Conservation (phyloP, 2,888 invertebrate genomes). For the Cremastinae sp. region DNA sequence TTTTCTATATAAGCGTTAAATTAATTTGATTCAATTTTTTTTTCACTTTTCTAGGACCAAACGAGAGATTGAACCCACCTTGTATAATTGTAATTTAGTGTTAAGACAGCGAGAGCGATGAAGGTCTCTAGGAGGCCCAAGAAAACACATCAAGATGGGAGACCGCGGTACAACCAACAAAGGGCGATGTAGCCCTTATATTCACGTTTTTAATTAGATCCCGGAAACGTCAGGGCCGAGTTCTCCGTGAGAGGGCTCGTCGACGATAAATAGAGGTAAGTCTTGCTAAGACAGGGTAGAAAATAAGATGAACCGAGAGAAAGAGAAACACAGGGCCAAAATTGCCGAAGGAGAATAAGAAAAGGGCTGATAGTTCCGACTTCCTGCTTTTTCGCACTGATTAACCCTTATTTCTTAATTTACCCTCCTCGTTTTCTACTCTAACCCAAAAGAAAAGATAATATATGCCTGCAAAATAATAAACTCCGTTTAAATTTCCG, state of each 20-base stretch:
- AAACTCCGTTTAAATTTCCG: too few relatives aligned
- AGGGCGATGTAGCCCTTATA: slow-evolving; percentile 48
- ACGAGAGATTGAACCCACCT: slow-evolving; percentile 14
- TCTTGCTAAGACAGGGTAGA: slow-evolving; percentile 35
- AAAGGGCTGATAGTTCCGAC: slow-evolving; percentile 19
- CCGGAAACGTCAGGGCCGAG: slow-evolving; percentile 31
- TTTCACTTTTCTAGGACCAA: slow-evolving; percentile 21
- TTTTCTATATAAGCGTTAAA: neutral
- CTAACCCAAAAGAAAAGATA: too few relatives aligned
- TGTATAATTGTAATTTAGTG: slow-evolving; percentile 38
- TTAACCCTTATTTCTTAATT: slow-evolving; percentile 61
- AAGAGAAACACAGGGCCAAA: slow-evolving; percentile 7
- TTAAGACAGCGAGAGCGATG: slow-evolving; percentile 24
- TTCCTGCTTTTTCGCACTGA: slow-evolving; percentile 60
- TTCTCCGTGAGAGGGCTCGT: slow-evolving; percentile 22
- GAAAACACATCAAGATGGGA: slow-evolving; percentile 25
- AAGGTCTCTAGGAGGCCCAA: slow-evolving; percentile 12
- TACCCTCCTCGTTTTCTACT: slow-evolving; percentile 66
- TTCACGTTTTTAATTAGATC: slow-evolving; percentile 59
- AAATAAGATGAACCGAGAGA: slow-evolving; percentile 14
- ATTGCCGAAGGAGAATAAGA: slow-evolving; percentile 22
- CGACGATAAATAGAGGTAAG: slow-evolving; percentile 54
- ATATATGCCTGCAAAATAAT: slow-evolving; percentile 58
- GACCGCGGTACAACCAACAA: slow-evolving; percentile 23
- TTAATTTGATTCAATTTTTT: too few relatives aligned